phyloP scores from a whole-genome alignment of 2,888 invertebrate species.

The Polyommatus icarus region DNA sequence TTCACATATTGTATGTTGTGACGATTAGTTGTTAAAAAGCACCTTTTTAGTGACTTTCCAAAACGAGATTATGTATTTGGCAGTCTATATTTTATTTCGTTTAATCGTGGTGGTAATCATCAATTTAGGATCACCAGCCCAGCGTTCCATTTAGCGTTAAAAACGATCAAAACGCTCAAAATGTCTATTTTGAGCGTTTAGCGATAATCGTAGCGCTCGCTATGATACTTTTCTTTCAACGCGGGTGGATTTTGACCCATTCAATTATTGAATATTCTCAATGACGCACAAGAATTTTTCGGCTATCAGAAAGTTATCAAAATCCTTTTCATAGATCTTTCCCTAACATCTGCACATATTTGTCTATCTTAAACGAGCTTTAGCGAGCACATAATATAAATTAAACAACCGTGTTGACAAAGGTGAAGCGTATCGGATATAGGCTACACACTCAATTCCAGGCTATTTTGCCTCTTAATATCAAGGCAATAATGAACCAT shows the following conservation, averaged over 20 bases:
- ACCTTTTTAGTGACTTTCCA: neutral
- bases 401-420: constrained; percentile 75
- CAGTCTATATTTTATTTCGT: neutral
- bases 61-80: neutral
- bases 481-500: neutral
- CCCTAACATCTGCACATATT: constrained; percentile 69
- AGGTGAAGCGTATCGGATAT: constrained; percentile 61
- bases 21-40: neutral
- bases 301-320: neutral
- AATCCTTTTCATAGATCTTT: constrained; percentile 46
- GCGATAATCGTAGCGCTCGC: too few relatives aligned
- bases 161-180: too few relatives aligned
- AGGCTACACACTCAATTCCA: constrained; percentile 34
- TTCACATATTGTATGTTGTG: neutral
- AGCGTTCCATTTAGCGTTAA: too few relatives aligned
- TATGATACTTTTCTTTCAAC: too few relatives aligned
- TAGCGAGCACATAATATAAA: constrained; percentile 78
- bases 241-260: too few relatives aligned
- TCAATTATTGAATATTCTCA: too few relatives aligned
- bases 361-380: constrained; percentile 74
- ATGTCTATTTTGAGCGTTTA: too few relatives aligned
- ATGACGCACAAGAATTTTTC: neutral
- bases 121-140: too few relatives aligned
- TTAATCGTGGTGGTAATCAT: neutral
- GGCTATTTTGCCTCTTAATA: neutral